Conservation (phyloP, 2,797 vertebrate genomes). For the Periophthalmus magnuspinnatus region DNA sequence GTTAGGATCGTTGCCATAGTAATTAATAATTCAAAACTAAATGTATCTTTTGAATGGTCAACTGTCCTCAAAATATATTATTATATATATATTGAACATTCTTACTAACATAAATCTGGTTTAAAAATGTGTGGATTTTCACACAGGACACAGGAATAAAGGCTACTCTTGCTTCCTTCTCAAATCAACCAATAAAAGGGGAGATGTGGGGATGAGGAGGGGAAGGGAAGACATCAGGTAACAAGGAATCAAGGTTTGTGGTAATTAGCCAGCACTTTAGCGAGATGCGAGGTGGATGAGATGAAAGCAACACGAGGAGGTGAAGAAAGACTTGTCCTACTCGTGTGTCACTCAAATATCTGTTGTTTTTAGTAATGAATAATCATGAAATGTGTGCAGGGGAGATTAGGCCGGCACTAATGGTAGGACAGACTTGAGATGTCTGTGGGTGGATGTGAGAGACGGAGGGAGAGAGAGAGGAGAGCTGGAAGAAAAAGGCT, state of each 20-base stretch:
- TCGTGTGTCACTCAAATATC: constrained; percentile 10
- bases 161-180: not conserved
- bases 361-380: constrained; percentile 19
- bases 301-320: not conserved
- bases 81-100: too few relatives aligned
- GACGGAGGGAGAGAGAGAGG: constrained; percentile 47
- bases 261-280: constrained; percentile 12
- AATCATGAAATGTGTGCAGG: constrained; percentile 16
- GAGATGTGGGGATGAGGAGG: not conserved
- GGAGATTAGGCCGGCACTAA: constrained; percentile 39
- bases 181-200: not conserved
- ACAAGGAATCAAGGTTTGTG: constrained; percentile 17
- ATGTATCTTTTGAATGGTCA: too few relatives aligned
- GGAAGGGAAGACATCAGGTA: not conserved
- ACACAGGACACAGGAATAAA: too few relatives aligned
- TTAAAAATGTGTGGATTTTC: too few relatives aligned
- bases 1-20: too few relatives aligned
- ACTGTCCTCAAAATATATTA: too few relatives aligned
- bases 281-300: not conserved
- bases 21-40: too few relatives aligned
- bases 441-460: constrained; percentile 62
- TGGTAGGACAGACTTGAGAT: constrained; percentile 16
- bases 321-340: constrained; percentile 6
- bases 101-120: too few relatives aligned
- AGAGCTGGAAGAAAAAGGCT: constrained; percentile 27